Base-by-base conservation (phyloP, 2,888 invertebrate species). In the Pseudococcus jackbeardsleyi region DNA sequence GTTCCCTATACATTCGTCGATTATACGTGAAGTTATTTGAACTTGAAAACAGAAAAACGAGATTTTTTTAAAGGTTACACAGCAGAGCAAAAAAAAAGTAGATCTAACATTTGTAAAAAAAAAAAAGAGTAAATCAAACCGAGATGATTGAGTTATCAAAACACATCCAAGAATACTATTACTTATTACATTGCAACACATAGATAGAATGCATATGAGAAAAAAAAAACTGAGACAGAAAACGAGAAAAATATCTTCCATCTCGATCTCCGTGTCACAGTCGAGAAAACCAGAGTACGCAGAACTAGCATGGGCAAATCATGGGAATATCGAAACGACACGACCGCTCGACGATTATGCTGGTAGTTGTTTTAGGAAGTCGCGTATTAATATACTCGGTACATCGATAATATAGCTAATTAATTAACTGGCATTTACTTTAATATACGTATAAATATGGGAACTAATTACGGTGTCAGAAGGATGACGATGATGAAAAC, bases 291-390 rank as follows among this genome's bases (percentile, higher is more conserved):
- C 17, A 59, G 15, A 59, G 48, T 50, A 50, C 64, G 22, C 9
- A 64, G 19, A 19, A 12, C 8, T 1, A 22, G 22, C 19, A 64
- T 22, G 19, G 8, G n/a, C 64, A 64, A 64, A 22, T 64, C 64
- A 64, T 64, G 64, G 64, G 64, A 64, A 64, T 64, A 64, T 64
- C 19, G 64, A 64, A 64, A 19, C 64, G 64, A 64, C 64, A 64
- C n/a, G 15, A 59, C 1, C 54, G 50, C n/a, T n/a, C 59, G 59
- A 59, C 59, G 46, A 82, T 82, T 82, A 82, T 82, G 79, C 79
- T 82, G 79, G 79, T 82, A 82, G 39, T 77, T 33, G 77, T 39
- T 77, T 77, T 77, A 64, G 64, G 64, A 64, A 64, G 64, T 64
- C 22, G 22, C 19, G 12, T 64, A 64, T 33, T 33, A 33, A 33